Evolutionary conservation across 2,797 vertebrate genomes (phyloP).

Genomic region (Mormyrops boulengeri): DNA sequence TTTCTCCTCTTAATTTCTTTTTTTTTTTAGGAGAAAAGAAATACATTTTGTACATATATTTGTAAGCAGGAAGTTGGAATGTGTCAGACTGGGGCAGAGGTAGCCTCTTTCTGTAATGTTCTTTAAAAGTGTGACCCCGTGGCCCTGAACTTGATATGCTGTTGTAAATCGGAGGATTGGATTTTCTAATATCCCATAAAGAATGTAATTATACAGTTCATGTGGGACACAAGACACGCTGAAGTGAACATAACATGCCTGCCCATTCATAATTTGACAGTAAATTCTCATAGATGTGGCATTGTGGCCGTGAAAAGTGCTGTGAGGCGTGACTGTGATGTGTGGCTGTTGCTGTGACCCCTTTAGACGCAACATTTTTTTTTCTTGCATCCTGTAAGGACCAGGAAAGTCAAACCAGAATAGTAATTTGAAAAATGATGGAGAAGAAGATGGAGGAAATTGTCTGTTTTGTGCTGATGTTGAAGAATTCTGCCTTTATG

Average conservation of each 20-base stretch:
- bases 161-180: neutral
- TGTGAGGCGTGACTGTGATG: neutral
- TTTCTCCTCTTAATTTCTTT: neutral
- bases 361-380: neutral
- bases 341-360: neutral
- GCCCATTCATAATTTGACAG: neutral
- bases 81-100: neutral
- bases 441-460: neutral
- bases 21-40: neutral
- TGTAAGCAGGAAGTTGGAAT: neutral
- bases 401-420: neutral
- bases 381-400: neutral
- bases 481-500: neutral
- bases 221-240: neutral
- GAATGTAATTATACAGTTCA: neutral
- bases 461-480: neutral
- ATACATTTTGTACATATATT: neutral
- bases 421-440: neutral
- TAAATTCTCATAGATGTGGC: neutral
- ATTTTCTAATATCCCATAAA: neutral
- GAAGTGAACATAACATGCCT: neutral
- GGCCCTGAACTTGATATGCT: neutral
- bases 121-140: neutral
- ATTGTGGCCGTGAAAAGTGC: neutral
- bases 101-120: neutral